Conservation (phyloP, 2,797 vertebrate species). For the Uromys caudimaculatus region DNA sequence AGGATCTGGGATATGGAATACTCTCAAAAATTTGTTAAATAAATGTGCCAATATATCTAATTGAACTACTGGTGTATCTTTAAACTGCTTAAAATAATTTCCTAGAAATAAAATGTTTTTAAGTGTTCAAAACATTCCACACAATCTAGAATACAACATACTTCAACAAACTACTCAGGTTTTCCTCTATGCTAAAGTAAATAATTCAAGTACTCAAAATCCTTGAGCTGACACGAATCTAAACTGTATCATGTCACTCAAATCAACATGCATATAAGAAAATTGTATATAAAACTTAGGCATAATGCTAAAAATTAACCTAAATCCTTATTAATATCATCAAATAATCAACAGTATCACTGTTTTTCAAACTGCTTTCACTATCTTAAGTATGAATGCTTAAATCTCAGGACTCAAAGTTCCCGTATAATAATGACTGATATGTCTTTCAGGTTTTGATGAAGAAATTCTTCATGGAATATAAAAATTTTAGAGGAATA, state of each 20-base stretch:
- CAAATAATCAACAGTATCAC: slow-evolving; percentile 55
- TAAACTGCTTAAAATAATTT: slow-evolving; percentile 58
- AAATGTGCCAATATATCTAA: slow-evolving; percentile 47
- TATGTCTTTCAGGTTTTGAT: slow-evolving; percentile 39
- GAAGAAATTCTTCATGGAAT: slow-evolving; percentile 24
- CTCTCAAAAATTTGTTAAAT: slow-evolving; percentile 34
- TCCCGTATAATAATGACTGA: neutral
- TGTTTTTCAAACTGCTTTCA: slow-evolving; percentile 40
- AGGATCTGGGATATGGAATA: neutral
- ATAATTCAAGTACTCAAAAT: neutral
- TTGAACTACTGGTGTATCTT: neutral
- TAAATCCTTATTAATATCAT: slow-evolving; percentile 44
- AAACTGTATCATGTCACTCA: slow-evolving; percentile 15
- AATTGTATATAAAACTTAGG: slow-evolving; percentile 6
- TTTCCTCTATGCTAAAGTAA: slow-evolving; percentile 38
- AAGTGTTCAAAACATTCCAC: slow-evolving; percentile 17
- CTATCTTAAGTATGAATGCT: slow-evolving; percentile 27
- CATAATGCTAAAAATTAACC: slow-evolving; percentile 9
- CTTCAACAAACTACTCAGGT: slow-evolving; percentile 26
- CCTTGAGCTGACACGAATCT: slow-evolving; percentile 22
- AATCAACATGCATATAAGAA: neutral
- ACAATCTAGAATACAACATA: slow-evolving; percentile 29
- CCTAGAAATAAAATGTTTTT: slow-evolving; percentile 53
- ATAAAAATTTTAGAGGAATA: neutral
- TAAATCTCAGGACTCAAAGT: slow-evolving; percentile 45